Percentiles rank a stretch among this genome's conserved stretches.
Evolutionary conservation across 2,113 vertebrate species (phyloP).

Genomic region (Xyrauchen texanus): DNA sequence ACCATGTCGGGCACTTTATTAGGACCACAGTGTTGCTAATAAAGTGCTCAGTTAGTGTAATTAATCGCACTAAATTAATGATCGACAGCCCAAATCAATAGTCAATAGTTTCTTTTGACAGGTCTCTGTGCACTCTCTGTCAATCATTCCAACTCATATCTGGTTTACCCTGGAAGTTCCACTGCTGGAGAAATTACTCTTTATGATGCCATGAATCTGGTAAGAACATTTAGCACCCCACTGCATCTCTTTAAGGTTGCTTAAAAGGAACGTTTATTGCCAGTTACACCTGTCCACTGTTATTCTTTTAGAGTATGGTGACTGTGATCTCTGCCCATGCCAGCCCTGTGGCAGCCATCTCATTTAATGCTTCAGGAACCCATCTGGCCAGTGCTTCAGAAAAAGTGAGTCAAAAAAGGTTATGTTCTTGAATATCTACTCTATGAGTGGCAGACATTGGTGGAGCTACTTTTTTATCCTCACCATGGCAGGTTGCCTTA

Average conservation of each 20-base stretch:
- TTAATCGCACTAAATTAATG: no score
- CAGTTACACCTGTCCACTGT: not conserved
- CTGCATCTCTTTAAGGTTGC: not conserved
- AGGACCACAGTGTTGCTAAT: no score
- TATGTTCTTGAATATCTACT: not conserved
- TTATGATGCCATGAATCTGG: conserved; percentile 87
- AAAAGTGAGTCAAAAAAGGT: conserved; percentile 74
- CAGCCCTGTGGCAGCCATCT: conserved; percentile 90
- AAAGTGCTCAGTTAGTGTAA: no score
- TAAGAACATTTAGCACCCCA: conserved; percentile 55
- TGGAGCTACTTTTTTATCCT: not conserved
- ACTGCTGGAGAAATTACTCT: conserved; percentile 87
- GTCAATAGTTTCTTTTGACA: conserved; percentile 1
- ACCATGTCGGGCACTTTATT: no score
- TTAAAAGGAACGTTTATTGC: not conserved
- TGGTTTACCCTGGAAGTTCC: conserved; percentile 86
- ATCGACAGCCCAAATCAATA: no score
- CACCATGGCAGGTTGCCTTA: no score
- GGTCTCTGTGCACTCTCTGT: conserved; percentile 84
- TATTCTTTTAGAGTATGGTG: conserved; percentile 79
- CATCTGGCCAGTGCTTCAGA: conserved; percentile 94
- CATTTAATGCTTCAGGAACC: conserved; percentile 86
- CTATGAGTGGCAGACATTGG: not conserved
- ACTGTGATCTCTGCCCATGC: conserved; percentile 94
- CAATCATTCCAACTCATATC: conserved; percentile 86